phyloP scores from a whole-genome alignment of 2,113 vertebrate species.

The Solea solea region DNA sequence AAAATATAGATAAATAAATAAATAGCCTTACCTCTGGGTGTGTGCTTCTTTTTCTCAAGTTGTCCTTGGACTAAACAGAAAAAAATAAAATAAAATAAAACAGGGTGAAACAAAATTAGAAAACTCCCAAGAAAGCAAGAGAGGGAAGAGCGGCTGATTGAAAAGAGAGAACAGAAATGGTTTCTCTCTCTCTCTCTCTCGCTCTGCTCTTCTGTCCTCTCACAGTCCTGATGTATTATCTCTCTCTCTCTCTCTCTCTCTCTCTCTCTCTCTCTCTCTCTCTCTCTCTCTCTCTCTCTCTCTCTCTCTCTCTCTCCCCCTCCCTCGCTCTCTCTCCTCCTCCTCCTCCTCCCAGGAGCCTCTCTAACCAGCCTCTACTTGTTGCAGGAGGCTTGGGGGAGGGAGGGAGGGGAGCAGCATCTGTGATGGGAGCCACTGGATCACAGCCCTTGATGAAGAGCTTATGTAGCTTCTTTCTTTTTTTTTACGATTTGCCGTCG shows the following conservation, averaged over 20 bases:
- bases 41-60: slow-evolving; percentile 14
- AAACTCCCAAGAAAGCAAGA: slow-evolving; percentile 28
- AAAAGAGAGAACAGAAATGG: slow-evolving; percentile 28
- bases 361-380: slow-evolving; percentile 70
- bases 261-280: slow-evolving; percentile 9
- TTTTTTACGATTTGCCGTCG: slow-evolving; percentile 78
- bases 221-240: slow-evolving; percentile 35
- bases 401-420: slow-evolving; percentile 41
- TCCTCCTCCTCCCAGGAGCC: slow-evolving; percentile 57
- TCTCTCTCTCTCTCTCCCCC: slow-evolving; percentile 1
- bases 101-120: neutral
- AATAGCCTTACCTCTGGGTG: slow-evolving; percentile 50
- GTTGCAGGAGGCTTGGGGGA: slow-evolving; percentile 63
- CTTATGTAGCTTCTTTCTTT: slow-evolving; percentile 52
- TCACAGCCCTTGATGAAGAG: slow-evolving; percentile 68
- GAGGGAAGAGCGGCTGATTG: slow-evolving; percentile 2
- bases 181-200: slow-evolving; percentile 25
- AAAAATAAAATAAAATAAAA: slow-evolving; percentile 17
- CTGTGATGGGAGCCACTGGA: slow-evolving; percentile 59
- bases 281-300: neutral
- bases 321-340: slow-evolving; percentile 8
- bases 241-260: slow-evolving; percentile 1
- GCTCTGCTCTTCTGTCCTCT: slow-evolving; percentile 15
- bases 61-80: slow-evolving; percentile 11
- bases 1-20: neutral